Base-by-base conservation (phyloP, 1,140 invertebrate species). In the Proctacanthus coquilletti region DNA sequence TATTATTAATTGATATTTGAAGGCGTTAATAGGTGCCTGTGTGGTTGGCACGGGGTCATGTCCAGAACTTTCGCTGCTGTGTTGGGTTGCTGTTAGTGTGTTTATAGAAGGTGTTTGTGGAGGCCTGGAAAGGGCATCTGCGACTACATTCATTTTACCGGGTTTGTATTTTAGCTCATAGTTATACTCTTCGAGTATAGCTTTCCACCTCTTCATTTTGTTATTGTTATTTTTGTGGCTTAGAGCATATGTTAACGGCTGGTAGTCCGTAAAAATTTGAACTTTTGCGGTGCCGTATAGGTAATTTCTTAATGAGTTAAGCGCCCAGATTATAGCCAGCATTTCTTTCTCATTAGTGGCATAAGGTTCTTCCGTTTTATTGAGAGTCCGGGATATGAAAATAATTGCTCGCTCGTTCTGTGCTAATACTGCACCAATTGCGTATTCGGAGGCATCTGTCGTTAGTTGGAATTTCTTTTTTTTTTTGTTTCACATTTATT, bases 301-400 rank as follows among this genome's bases (percentile, higher is more conserved):
- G 43, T 51, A 52, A 17, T 47, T 49, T 35, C 52, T 41, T 31
- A 63, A 61, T 25, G 56, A 45, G 36, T 56, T 43, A 8, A 68
- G 46, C 5, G 55, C 48, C 49, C 48, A 58, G 17, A 68, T 39
- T 14, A 68, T 52, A 0, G 58, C 60, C 10, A 67, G 39, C 17
- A 55, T 47, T 46, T 68, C 64, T 31, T 53, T 50, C 18, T 69
- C 61, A 3, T 53, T 57, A 5, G 46, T 51, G 4, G 31, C 37
- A 29, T 60, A 68, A 18, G 55, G 53, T 33, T 20, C 43, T 51
- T 66, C 64, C 18, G 45, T 37, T 14, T 39, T 35, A 21, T 35
- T 49, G 6, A 69, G 38, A 9, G 42, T 45, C 25, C 56, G 35
- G 39, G 62, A 63, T 5, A 58, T 60, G 46, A 64, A 66, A 3